Evolutionary conservation across 2,797 vertebrate genomes (phyloP), one percentile per base, ranked within the genome.

Genomic region (Hapalemur alaotrensis): DNA sequence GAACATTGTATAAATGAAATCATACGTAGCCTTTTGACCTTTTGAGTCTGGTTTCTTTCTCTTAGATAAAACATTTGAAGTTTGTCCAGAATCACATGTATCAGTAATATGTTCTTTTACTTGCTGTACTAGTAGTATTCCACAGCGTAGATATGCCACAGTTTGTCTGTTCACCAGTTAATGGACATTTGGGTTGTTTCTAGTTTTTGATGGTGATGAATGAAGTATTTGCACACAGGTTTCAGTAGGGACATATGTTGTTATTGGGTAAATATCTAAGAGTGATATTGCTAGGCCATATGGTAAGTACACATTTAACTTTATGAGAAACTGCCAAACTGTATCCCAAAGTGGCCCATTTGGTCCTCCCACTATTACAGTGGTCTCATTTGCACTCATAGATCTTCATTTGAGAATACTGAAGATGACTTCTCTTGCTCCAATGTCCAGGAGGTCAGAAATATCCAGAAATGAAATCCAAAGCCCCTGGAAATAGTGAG

Each of bases 1-100:
- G 90, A 92, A 79, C 85, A 18, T 59, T 67, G 38, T 20, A 46
- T 61, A 84, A 84, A 92, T 84, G 9, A 91, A 89, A 91, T 57
- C 63, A 75, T 28, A 78, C 1, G 8, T 1, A 85, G 8, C 5
- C 15, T 78, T 94, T 72, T 93, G 78, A 92, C 15, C 17, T 78
- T 93, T 54, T 83, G 35, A 92, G 20, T 81, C 23, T 50, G 79
- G 8, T 63, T 93, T 91, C 63, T 89, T 52, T 67, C 22, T n/a
- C 22, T 63, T 65, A 88, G 22, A 30, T 13, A 90, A 81, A 38
- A 22, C 46, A 79, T 85, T 80, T 75, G 28, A 70, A 59, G 69
- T 91, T 57, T 22, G 48, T 32, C 43, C 46, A 82, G 4, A 32
- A 25, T 18, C 12, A 32, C 57, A 30, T 15, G 1, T 80, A 38